Evolutionary conservation across 2,888 invertebrate species (phyloP).

Genomic region (Helleia helle): DNA sequence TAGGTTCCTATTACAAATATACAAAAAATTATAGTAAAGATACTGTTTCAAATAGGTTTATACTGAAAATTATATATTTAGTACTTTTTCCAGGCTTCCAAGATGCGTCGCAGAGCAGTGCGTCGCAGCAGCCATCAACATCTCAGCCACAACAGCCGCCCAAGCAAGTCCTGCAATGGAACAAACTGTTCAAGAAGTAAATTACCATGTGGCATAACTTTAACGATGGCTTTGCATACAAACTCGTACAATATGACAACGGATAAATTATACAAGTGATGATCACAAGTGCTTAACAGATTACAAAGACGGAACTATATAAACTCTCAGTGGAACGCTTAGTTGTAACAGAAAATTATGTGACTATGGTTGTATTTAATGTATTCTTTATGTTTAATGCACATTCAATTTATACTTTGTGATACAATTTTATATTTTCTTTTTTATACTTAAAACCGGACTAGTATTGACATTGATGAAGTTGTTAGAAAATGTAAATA

Average conservation of each 20-base stretch:
- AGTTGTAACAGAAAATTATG: neutral
- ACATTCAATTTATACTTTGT: constrained; percentile 5
- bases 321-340: neutral
- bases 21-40: too few relatives aligned
- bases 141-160: constrained; percentile 24
- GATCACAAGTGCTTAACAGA: neutral
- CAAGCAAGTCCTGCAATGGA: constrained; percentile 39
- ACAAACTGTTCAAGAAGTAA: constrained; percentile 54
- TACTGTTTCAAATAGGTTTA: too few relatives aligned
- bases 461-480: neutral
- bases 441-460: neutral
- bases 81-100: constrained; percentile 23
- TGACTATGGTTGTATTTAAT: neutral
- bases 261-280: constrained; percentile 2
- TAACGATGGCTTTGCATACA: neutral
- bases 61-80: too few relatives aligned
- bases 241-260: constrained; percentile 8
- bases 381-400: neutral
- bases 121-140: constrained; percentile 25
- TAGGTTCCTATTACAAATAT: too few relatives aligned
- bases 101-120: constrained; percentile 28
- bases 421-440: constrained; percentile 1
- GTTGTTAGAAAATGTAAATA: neutral
- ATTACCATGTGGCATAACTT: neutral
- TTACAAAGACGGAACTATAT: neutral